These are phyloP conservation scores for Podargus strigoides DNA, from an alignment of 2,797 vertebrate genomes.

Conservation along the genomic window DNA sequence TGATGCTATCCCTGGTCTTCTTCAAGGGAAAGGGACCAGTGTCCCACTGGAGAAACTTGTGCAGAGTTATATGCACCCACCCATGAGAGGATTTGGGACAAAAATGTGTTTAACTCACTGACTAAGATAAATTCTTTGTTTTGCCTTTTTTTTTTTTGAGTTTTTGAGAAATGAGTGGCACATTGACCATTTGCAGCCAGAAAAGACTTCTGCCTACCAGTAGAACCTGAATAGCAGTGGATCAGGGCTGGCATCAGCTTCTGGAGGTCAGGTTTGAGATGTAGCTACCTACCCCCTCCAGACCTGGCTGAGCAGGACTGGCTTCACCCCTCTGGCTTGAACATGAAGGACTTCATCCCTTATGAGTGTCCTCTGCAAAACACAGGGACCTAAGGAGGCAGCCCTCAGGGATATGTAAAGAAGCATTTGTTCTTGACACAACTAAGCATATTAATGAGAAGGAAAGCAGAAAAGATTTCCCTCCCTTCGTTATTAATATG, in stretches of 20 bases:
- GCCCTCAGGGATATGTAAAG: neutral
- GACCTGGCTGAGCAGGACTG: neutral
- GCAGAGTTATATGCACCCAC: neutral
- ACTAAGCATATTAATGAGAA: neutral
- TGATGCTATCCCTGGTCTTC: neutral
- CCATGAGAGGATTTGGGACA: neutral
- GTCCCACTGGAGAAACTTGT: accelerated
- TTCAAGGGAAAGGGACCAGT: neutral
- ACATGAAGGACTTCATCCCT: neutral
- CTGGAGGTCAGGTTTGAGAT: neutral
- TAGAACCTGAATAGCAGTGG: neutral
- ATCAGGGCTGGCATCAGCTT: neutral
- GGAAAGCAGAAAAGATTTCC: no score
- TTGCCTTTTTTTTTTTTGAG: no score
- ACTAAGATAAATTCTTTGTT: neutral
- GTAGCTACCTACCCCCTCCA: neutral
- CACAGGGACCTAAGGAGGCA: neutral
- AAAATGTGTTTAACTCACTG: neutral
- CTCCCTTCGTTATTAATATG: neutral
- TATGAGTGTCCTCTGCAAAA: neutral
- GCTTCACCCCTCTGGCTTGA: neutral
- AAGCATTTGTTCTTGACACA: neutral
- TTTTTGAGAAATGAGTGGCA: neutral
- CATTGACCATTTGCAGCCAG: neutral
- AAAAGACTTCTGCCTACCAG: neutral